Evolutionary conservation across 2,888 invertebrate species (phyloP), one percentile per base, ranked within the genome.

Genomic region (Phalera bucephala): DNA sequence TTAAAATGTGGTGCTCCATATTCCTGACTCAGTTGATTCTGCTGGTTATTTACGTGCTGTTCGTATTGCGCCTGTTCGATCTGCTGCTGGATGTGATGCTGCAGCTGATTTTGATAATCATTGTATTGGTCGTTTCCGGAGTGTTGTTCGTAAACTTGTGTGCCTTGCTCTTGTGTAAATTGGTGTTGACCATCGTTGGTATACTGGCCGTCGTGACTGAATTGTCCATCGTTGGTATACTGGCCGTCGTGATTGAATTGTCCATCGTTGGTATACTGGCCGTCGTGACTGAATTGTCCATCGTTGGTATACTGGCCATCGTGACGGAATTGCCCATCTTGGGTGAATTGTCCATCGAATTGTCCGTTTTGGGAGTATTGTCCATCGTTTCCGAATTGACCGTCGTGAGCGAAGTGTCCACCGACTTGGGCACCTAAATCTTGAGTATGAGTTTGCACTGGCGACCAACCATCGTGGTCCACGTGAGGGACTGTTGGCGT

Each of bases 401-500:
- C 29, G 3, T 48, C 52, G 12, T 57, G 57, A 2, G 66, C 70
- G 26, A 64, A 68, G 20, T 75, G 71, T 1, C 43, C 58, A 3
- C 70, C 76, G 1, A 66, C 62, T 12, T 64, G 58, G 9, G 17
- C 3, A 5, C 46, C 31, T 2, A 64, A 32, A 13, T 82, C 80
- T 17, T 73, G 72, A 1, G 74, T 56, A 12, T 78, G 75, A 0
- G 75, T 22, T 1, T 78, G 68, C n/a, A 88, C 79, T 1, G 88
- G 88, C 1, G 86, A 78, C 88, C 88, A 88, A 3, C 87, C 88
- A 8, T 85, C 72, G 46, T 80, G 77, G 21, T 87, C 86, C n/a
- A 79, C 37, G 1, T 72, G 57, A 13, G 70, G 72, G 4, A 67
- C 40, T 0, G 60, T 45, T 0, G 72, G 65, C 23, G 71, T 61